Percentiles rank a stretch among this genome's conserved stretches.
These are phyloP conservation scores for Myiozetetes cayanensis DNA, from an alignment of 2,113 vertebrate species.

Conservation along the genomic window DNA sequence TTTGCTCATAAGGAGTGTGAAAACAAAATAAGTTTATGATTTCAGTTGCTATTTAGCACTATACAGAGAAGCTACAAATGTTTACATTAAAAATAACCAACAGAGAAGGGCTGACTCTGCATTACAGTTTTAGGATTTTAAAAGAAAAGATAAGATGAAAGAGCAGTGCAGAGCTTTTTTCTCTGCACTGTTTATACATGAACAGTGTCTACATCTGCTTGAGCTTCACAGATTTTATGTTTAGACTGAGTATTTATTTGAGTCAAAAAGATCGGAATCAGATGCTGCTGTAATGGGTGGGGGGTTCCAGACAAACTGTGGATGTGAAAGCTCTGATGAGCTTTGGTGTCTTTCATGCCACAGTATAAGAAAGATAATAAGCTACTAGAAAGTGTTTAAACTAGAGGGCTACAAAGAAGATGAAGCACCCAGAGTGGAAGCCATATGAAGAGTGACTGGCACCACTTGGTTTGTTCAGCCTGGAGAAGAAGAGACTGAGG, in stretches of 20 bases:
- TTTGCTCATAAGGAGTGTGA: not conserved
- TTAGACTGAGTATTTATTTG: not conserved
- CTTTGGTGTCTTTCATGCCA: not conserved
- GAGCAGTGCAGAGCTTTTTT: not conserved
- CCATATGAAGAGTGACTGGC: not conserved
- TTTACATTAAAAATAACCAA: not conserved
- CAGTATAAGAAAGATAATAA: not conserved
- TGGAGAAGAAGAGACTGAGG: not conserved
- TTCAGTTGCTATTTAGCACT: not conserved
- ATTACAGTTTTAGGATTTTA: not conserved
- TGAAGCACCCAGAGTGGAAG: not conserved
- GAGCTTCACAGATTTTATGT: not conserved
- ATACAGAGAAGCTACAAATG: not conserved
- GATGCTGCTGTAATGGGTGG: not conserved
- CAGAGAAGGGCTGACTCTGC: not conserved
- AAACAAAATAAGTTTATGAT: not conserved
- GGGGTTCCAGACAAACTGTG: not conserved
- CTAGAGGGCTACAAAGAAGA: not conserved
- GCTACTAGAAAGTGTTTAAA: too few species aligned
- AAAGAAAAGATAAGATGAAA: not conserved
- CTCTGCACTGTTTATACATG: not conserved
- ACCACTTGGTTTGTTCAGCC: not conserved
- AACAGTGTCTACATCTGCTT: not conserved
- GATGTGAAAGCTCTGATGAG: not conserved
- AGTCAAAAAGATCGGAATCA: not conserved